Base-by-base conservation (phyloP, 2,888 invertebrate genomes). In the Lithosia quadra region DNA sequence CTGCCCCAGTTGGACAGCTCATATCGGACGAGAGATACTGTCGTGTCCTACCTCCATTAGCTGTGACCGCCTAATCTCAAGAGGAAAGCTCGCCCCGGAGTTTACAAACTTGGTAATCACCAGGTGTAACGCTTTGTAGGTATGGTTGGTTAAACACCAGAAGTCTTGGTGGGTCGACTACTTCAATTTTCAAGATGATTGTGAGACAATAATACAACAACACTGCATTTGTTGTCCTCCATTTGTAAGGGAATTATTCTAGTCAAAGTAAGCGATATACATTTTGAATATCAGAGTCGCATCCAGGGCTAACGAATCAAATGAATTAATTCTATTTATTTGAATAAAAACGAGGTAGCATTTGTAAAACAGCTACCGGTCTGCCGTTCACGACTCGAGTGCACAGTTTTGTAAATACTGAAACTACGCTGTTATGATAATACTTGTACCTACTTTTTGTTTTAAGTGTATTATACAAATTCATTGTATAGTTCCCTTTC, bases 281-380 rank as follows among this genome's bases (percentile, higher is more conserved):
- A 49, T 49, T n/a, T 49, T 49, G n/a, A 49, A 49, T 49, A 49
- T 49, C 49, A 49, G 9, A 9, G 49, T n/a, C n/a, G 49, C n/a
- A 49, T n/a, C n/a, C 49, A n/a, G 1, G n/a, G n/a, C 49, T 49
- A 49, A n/a, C 49, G n/a, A 49, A n/a, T 49, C 49, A 49, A 49
- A 49, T 49, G 9, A 49, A 49, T 49, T 49, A 49, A 49, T 49
- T 18, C 49, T n/a, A 49, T 49, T 80, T 67, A 68, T 69, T 74
- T 68, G 70, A 71, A 59, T 33, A 61, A 70, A 49, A 49, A 49
- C n/a, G 18, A 49, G 49, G 49, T 49, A n/a, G 7, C 49, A 49
- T 49, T 18, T 49, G 49, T 33, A 58, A 58, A 33, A 33, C n/a
- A n/a, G 28, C 9, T 33, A n/a, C 13, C 18, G 10, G 33, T 33